Base-by-base conservation (phyloP, 2,797 vertebrate species). In the Geotrypetes seraphini region DNA sequence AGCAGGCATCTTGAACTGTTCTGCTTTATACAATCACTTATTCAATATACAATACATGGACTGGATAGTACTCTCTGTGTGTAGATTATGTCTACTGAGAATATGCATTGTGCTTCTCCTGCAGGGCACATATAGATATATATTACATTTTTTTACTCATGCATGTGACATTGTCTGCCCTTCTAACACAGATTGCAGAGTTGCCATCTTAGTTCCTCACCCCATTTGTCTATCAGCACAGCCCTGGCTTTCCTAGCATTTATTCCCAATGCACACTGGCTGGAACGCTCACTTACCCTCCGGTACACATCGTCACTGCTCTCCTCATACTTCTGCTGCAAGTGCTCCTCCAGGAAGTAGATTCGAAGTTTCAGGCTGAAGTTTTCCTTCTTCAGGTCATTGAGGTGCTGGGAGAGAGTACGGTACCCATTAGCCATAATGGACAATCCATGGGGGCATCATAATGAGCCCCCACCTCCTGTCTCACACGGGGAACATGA, bases 381-480 rank as follows among this genome's bases (percentile, higher is more conserved):
- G 79, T 97, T 98, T 79, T 98, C 94, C 69, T 96, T 98, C 81
- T 97, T 98, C 73, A 98, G 80, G 83, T 96, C 93, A 40, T 91
- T 91, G 64, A 97, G 91, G 74, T 97, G 92, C 90, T 98, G 93
- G 31, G 90, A 92, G 60, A 97, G 79, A 39, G 92, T 96, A 68
- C 92, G 91, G 63, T 86, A 96, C 67, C 89, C 83, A 57, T 95
- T 87, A 93, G 88, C 87, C 89, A 94, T 93, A 83, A 64, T 60
- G 62, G 65, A 83, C 49, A 36, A 55, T 71, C 75, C 75, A 65
- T 71, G 71, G 55, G 79, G 46, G 72, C 71, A 71, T 51, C 63
- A 66, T 59, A 63, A 48, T 71, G 69, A 50, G 57, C 39, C 60
- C 57, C 54, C 63, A 54, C 66, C 52, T 65, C 59, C 78, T 64